phyloP scores from a whole-genome alignment of 2,113 vertebrate genomes.

The Elgaria multicarinata region DNA sequence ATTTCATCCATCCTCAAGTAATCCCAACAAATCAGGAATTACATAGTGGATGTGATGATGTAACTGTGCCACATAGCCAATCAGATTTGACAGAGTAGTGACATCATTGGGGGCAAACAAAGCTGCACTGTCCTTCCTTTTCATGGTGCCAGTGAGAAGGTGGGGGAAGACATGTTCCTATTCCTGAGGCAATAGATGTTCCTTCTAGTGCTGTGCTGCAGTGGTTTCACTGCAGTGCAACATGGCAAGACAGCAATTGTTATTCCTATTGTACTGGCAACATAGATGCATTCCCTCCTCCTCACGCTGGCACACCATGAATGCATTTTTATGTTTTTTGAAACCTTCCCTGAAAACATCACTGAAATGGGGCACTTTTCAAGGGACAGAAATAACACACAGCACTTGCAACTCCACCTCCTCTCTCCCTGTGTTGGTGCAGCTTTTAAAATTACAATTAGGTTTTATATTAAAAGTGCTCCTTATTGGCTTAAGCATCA shows the following conservation, averaged over 20 bases:
- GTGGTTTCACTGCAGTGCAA: neutral
- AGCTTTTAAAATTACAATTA: conserved; percentile 44
- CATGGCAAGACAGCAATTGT: neutral
- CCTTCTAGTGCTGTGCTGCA: neutral
- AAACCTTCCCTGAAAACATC: neutral
- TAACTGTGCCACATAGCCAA: neutral
- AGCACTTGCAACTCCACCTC: neutral
- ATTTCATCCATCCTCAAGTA: neutral
- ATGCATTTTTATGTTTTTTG: too few species aligned
- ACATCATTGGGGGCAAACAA: too few species aligned
- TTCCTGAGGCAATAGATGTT: neutral
- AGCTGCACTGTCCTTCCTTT: neutral
- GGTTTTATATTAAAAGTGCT: conserved; percentile 47
- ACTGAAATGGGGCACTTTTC: neutral
- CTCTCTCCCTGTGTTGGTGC: neutral
- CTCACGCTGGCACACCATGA: neutral
- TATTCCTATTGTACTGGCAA: neutral
- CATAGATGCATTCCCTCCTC: neutral
- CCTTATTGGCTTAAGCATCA: conserved; percentile 27
- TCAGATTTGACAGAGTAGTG: neutral
- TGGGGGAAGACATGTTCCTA: neutral
- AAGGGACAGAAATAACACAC: neutral
- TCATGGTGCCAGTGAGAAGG: neutral
- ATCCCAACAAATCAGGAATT: neutral
- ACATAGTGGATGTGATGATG: neutral